Evolutionary conservation across 1,140 invertebrate species (phyloP).

Genomic region (Trichomalopsis sarcophagae): DNA sequence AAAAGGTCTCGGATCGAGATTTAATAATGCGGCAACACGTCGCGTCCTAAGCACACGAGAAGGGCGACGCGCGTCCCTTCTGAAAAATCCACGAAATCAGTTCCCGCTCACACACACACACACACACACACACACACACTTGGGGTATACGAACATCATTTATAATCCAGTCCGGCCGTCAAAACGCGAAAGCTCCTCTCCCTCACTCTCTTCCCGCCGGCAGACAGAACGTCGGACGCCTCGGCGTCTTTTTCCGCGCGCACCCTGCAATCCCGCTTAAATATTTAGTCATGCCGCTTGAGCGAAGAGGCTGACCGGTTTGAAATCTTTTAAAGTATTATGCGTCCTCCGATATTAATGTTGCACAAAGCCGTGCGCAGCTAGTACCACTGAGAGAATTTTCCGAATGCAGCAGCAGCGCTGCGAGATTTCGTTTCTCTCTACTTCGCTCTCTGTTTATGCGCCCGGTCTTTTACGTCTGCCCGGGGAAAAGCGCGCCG

Average conservation of each 20-base stretch:
- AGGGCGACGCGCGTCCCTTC: not conserved
- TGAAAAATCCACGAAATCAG: not conserved
- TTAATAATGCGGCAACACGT: not conserved
- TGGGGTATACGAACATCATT: not conserved
- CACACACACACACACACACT: not conserved
- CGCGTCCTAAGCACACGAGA: not conserved
- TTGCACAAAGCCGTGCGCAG: not conserved
- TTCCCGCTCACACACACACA: not conserved
- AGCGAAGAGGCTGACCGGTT: slow-evolving; percentile 7
- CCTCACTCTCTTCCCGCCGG: not conserved
- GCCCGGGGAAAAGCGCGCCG: not conserved
- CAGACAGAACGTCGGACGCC: not conserved
- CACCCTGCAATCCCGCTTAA: not conserved
- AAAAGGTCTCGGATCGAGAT: not conserved
- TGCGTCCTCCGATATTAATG: slow-evolving; percentile 3
- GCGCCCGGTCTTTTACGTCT: not conserved
- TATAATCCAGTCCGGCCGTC: not conserved
- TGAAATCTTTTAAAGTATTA: slow-evolving; percentile 16
- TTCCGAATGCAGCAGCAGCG: not conserved
- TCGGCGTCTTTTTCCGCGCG: not conserved
- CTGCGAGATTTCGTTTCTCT: not conserved
- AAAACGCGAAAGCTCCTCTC: not conserved
- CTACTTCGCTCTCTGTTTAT: not conserved
- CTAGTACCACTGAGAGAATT: not conserved
- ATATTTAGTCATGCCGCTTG: slow-evolving; percentile 16